Evolutionary conservation across 2,113 vertebrate genomes (phyloP).

Genomic region (Tricholaema leucomelas): DNA sequence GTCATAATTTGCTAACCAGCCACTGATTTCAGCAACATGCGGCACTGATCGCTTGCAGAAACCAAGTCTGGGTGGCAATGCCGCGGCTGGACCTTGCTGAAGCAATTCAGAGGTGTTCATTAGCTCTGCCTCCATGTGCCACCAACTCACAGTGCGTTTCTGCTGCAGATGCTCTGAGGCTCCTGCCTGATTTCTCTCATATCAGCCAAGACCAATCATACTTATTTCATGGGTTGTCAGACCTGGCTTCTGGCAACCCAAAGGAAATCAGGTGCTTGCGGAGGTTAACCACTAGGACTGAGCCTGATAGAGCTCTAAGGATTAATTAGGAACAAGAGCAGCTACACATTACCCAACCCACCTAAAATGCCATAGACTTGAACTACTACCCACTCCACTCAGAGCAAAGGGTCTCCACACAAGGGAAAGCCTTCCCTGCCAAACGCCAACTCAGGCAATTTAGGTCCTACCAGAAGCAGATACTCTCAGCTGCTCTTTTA

Average conservation of each 20-base stretch:
- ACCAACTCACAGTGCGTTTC: neutral
- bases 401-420: neutral
- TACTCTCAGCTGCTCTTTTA: neutral
- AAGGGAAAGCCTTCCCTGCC: neutral
- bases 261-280: neutral
- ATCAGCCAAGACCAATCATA: neutral
- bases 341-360: neutral
- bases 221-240: neutral
- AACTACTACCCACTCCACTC: neutral
- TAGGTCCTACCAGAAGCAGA: neutral
- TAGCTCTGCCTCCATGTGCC: neutral
- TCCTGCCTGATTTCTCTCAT: neutral
- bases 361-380: neutral
- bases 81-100: neutral
- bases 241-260: neutral
- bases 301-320: neutral
- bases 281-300: neutral
- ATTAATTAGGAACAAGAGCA: neutral
- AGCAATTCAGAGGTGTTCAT: neutral
- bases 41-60: neutral
- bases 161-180: accelerated
- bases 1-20: constrained; percentile 40
- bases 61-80: constrained; percentile 34
- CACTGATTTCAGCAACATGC: constrained; percentile 31
- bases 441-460: neutral